Evolutionary conservation across 2,888 invertebrate genomes (phyloP), one percentile per base, ranked within the genome.

Genomic region (Meta bourneti): DNA sequence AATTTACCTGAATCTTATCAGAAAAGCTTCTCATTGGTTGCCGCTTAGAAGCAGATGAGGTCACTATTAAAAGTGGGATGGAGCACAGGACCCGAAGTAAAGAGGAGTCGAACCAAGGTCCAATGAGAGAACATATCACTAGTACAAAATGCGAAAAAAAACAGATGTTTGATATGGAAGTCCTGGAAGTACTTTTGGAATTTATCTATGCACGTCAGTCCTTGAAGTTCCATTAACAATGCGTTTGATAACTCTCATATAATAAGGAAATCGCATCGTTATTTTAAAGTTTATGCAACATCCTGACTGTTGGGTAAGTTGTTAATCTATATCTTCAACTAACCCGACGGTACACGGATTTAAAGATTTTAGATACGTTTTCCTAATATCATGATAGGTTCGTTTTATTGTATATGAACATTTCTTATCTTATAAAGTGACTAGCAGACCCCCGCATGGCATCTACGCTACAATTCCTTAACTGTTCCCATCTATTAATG

Each of bases 1-100:
- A 80, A 61, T 61, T 80, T 80, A 61, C 80, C 80, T 61, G 52
- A 83, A 72, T n/a, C 20, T 83, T 83, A 83, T 49, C 83, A 72
- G 51, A 0, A 7, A n/a, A n/a, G 19, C 19, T 16, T 9, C 19
- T 52, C 34, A 83, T 83, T 83, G 72, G 74, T 20, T 7, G 13
- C 20, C 19, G 52, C 20, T 6, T 49, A n/a, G 19, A 83, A 74
- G 7, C 9, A 19, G 49, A 83, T 83, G 83, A 72, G n/a, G 54
- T 52, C 72, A 83, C 51, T 71, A 52, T 13, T 13, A 16, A 16
- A 74, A 52, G 51, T 83, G 72, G 81, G 83, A 54, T 51, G 83
- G 83, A n/a, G 71, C 20, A 52, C 7, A 61, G 11, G 8, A 70
- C 19, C 7, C 19, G 69, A 52, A 72, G 34, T 83, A 19, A 13